Evolutionary conservation across 2,113 vertebrate genomes (phyloP), one percentile per base, ranked within the genome.

Genomic region (Forbesichthys agassizii): DNA sequence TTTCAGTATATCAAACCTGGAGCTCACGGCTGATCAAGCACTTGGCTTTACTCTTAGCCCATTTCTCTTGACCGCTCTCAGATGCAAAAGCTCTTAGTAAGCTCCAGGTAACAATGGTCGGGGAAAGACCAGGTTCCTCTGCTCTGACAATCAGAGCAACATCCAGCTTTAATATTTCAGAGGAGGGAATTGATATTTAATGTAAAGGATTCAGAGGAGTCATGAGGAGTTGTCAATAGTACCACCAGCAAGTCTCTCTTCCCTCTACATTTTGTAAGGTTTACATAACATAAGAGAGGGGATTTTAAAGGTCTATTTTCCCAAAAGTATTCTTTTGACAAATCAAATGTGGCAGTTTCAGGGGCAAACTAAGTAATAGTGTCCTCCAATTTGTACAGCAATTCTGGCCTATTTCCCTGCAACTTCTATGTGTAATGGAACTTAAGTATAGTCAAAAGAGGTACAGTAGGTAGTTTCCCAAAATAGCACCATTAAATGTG

Each of bases 1-100:
- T 67, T 62, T 71, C 70, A 82, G 74, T 71, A 75, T 75, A 86
- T 89, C 73, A 87, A 88, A 90, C 82, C 61, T 86, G 66, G 77
- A 86, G 79, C 79, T 76, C 78, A 74, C 80, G 66, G 79, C 82
- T 86, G 80, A 88, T 86, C 83, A 60, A 69, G 71, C 77, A 86
- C 74, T 83, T 79, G 77, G 84, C 74, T 70, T 79, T 80, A 72
- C 81, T 65, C 61, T 68, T 61, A 74, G 67, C 86, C 76, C 82
- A 84, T 89, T 88, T 84, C 82, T 89, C 78, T 82, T 77, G 53
- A 82, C 87, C 76, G 74, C 69, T 81, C 79, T 75, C 13, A 73
- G 76, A 81, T 48, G 33, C 67, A 69, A 68, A 49, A 70, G 73
- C 36, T 5, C 79, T 78, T 75, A 61, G 67, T 80, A 85, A 87